Base-by-base conservation (phyloP, 2,888 invertebrate species). In the Bombylius discolor region DNA sequence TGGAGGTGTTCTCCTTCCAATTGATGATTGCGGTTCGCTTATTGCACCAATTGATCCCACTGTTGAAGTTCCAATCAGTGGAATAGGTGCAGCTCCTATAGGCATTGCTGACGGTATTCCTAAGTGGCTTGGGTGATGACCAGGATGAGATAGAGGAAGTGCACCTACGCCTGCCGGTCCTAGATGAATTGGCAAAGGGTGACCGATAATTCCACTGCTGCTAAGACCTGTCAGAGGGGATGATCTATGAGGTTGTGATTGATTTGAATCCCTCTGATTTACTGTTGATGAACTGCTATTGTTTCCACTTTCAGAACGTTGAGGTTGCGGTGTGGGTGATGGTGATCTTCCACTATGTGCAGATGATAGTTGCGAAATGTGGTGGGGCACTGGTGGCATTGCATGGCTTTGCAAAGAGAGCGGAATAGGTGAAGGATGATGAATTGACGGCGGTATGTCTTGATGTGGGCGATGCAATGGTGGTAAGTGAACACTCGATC, bases 381-480 rank as follows among this genome's bases (percentile, higher is more conserved):
- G 53, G 8, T 14, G 13, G 67, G 67, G 31, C 33, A 60, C 55
- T 58, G 58, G 12, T 52, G 58, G 49, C 7, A 56, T 48, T 45
- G 58, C 65, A 49, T 70, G 70, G 5, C 66, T 67, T 62, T 71
- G 72, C 47, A 74, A 55, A 3, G 74, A 67, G 34, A 70, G 64
- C n/a, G 70, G 65, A 58, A 73, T 66, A 0, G 70, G 68, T 1
- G 68, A 69, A 62, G 67, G 70, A 62, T 77, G 77, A 60, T 78
- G 72, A 60, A 77, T 70, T 13, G 67, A 61, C 13, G 68, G 66
- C 9, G 69, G 67, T 59, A 74, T 58, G 56, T 74, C 74, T 31
- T 70, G 70, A 64, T 74, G 74, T 14, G 73, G 73, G 44, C 75
- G 65, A 57, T 74, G 74, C 51, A 74, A 57, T 12, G 70, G 67